Evolutionary conservation across 1,140 invertebrate species (phyloP), one percentile per base, ranked within the genome.

Genomic region (Lerema accius): DNA sequence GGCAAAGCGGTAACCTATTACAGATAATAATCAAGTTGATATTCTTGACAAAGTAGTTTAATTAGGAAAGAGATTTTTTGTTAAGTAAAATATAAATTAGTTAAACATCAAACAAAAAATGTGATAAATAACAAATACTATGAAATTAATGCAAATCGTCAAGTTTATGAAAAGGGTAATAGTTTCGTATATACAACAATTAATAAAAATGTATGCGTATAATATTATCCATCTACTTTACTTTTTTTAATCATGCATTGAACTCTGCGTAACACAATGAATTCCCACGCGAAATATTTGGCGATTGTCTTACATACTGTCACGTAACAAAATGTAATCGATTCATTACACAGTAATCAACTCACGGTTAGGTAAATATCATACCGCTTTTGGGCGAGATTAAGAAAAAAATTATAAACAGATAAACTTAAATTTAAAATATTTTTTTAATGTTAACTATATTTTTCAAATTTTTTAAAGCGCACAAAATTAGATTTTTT

Each of bases 261-360:
- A n/a, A n/a, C n/a, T n/a, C n/a, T n/a, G n/a, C 28, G 28, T 4
- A 32, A 1, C 4, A 32, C 3, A 32, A 4, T 9, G 1, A 32
- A 7, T 32, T 32, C 28, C 28, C 4, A 32, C 28, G 28, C 28
- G 9, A 32, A 32, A 32, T 32, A 32, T 43, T 55, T 55, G 51
- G 51, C 37, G 19, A 28, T 13, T 32, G 42, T 43, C 37, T 42
- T 37, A 43, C 37, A 55, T 55, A 28, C 15, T 16, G 40, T 55
- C 51, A 55, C 51, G 51, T 43, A 43, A 17, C 0, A 19, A 53
- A 40, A 55, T 42, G 7, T 28, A 16, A 55, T 39, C 13, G 19
- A 26, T 26, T 13, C 13, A 13, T 55, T 26, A 17, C 37, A 40
- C 39, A 43, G 19, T 16, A 28, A 43, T 11, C 26, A n/a, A 15